phyloP scores from a whole-genome alignment of 2,113 vertebrate genomes.

The Laticauda laticaudata region DNA sequence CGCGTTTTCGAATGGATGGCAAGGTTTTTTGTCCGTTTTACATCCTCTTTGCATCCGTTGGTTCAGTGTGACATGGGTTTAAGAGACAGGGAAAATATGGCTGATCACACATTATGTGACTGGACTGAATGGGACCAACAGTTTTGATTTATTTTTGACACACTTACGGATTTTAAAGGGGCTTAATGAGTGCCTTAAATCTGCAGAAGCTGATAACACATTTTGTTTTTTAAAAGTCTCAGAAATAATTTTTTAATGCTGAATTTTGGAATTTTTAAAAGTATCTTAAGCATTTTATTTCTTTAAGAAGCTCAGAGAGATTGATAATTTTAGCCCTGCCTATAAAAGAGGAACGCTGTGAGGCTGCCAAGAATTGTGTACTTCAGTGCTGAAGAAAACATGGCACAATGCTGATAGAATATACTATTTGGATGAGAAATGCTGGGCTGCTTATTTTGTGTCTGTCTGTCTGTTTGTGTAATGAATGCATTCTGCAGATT shows the following conservation, averaged over 20 bases:
- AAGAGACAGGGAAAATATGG: not conserved
- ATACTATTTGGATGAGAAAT: not conserved
- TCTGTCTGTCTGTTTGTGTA: not conserved
- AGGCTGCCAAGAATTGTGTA: not conserved
- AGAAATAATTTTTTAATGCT: not conserved
- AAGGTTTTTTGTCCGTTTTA: too few relatives aligned
- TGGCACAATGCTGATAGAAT: not conserved
- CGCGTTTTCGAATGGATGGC: too few relatives aligned
- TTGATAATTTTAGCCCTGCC: not conserved
- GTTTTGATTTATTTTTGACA: not conserved
- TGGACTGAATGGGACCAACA: not conserved
- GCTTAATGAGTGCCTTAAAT: not conserved
- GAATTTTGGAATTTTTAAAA: not conserved
- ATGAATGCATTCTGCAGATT: not conserved
- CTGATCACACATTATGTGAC: not conserved
- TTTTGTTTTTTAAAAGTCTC: not conserved
- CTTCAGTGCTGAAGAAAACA: not conserved
- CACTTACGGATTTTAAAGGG: not conserved
- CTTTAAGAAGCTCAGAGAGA: not conserved
- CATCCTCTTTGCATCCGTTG: too few relatives aligned
- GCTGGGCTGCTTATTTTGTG: not conserved
- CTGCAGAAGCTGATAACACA: not conserved
- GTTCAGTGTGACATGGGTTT: too few relatives aligned
- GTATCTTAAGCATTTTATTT: not conserved
- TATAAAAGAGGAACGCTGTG: not conserved